phyloP scores from a whole-genome alignment of 92 coral and sea anemone genomes.

The Micromussa lordhowensis region DNA sequence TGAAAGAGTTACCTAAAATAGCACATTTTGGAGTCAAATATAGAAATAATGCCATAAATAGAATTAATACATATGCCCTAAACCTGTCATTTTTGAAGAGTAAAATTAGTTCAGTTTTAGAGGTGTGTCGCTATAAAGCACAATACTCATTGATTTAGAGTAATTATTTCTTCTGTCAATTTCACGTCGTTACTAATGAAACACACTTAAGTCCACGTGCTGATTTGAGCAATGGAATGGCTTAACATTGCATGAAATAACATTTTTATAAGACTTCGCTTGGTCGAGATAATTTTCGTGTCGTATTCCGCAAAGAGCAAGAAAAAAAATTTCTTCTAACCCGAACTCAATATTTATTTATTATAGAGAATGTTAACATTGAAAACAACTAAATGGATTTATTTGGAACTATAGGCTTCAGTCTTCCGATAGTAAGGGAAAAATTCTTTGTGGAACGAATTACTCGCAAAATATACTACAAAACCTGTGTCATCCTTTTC shows the following conservation, averaged over 20 bases:
- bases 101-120: background rate
- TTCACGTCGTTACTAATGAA: background rate
- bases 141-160: background rate
- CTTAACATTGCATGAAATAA: background rate
- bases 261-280: background rate
- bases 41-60: background rate
- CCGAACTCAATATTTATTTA: background rate
- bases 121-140: background rate
- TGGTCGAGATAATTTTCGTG: background rate
- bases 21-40: background rate
- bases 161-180: background rate
- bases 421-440: no score
- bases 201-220: slow-evolving; percentile 9
- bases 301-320: background rate
- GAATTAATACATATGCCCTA: background rate
- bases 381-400: background rate
- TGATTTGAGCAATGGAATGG: background rate
- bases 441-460: background rate
- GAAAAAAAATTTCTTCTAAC: background rate
- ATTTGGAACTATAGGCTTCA: background rate
- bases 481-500: background rate
- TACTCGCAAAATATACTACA: background rate
- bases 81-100: background rate
- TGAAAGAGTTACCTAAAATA: background rate
- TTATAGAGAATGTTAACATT: background rate